Base-by-base conservation (phyloP, 2,888 invertebrate species). In the Incurvaria masculella region DNA sequence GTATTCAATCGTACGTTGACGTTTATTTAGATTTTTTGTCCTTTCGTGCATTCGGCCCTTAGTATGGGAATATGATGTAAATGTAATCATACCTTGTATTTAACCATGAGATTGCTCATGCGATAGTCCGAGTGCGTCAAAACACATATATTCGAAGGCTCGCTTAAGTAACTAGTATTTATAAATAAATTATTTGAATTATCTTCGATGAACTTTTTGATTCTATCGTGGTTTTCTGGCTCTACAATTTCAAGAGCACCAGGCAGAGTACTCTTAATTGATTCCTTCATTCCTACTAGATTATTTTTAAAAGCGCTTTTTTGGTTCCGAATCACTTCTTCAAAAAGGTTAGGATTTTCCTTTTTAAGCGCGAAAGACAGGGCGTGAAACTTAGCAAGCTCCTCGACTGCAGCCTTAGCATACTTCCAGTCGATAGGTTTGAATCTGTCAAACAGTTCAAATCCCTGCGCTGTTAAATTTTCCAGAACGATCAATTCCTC, bases 381-480 rank as follows among this genome's bases (percentile, higher is more conserved):
- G 0, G 72, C 72, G 49, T 74, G 74, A 48, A 69, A 67, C 41
- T 59, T 61, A 0, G 71, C 71, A 11, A 71, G 51, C 1, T 52
- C 53, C 18, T 61, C 54, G 1, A 67, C 55, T 0, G 67, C 59
- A 2, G 58, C 51, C 1, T 61, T 51, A 0, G 65, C 61, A 21
- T 68, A 65, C 2, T 64, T 60, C 60, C 64, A 63, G 42, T 66
- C 63, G 2, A 71, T 52, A 0, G 64, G 51, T n/a, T 59, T 56
- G 18, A 59, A 56, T 42, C 63, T 58, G 23, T 58, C 57, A 18
- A 46, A 45, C 33, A 26, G 19, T 2, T 16, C 18, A 45, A 42
- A 53, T 2, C 50, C 50, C 17, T 47, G 45, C 2, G 21, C 26
- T 2, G 33, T n/a, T n/a, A 51, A 21, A 48, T 53, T 43, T 21